Base-by-base conservation (phyloP, 1,140 invertebrate species). In the Drosophila azteca region DNA sequence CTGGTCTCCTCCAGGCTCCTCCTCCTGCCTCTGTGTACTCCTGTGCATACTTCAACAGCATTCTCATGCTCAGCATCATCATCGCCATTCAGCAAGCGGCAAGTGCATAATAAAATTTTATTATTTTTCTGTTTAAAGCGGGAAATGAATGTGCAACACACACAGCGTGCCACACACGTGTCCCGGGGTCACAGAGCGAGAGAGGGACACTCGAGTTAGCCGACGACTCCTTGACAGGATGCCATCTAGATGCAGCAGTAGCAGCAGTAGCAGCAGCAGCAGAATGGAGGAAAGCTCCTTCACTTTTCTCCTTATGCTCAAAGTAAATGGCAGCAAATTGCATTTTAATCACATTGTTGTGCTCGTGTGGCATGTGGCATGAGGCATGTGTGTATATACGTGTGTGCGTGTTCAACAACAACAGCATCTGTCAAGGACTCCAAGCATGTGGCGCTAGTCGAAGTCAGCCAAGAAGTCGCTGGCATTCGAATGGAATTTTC, bases 311-410 rank as follows among this genome's bases (percentile, higher is more conserved):
- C 62, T 75, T 63, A 26, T 73, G 78, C 62, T 59, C 50, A 63
- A 59, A 71, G 74, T 78, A 81, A 85, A 85, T 87, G 82, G 54
- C 82, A 64, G 82, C 82, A 85, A 85, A 85, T 85, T 85, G 82
- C 82, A 82, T 82, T 85, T 85, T 82, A 87, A 85, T 87, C 79
- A 85, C 82, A 85, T 87, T 87, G 82, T 85, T 81, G 59, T 81
- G 46, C 65, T 66, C 49, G 20, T 73, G 68, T 57, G 63, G 60
- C 70, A 83, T 66, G 62, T 35, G 9, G 70, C 41, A 60, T 29
- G 54, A 22, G 9, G 13, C 49, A 50, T 49, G 24, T 53, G 55
- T 20, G 29, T 20, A 20, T 41, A n/a, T 53, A 55, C 9, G 39
- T 29, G 26, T 45, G 22, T 31, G 29, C 8, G 8, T 31, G 3